These are phyloP conservation scores for Rissa tridactyla DNA, from an alignment of 2,113 vertebrate genomes.

Conservation along the genomic window DNA sequence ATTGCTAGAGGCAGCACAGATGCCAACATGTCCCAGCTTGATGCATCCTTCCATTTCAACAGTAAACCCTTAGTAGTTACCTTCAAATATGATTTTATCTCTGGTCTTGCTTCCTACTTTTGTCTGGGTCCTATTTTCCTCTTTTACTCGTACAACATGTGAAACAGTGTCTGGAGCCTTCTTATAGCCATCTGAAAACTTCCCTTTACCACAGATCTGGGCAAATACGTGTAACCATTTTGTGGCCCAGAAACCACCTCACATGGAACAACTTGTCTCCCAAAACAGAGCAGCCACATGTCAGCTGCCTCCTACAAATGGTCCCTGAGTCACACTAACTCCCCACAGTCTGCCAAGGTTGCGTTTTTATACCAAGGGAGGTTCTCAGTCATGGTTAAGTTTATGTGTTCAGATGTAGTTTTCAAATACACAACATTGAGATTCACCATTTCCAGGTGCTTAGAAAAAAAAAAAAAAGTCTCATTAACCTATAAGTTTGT, in stretches of 20 bases:
- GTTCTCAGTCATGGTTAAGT: neutral
- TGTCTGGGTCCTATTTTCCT: neutral
- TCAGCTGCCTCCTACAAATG: neutral
- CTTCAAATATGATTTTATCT: neutral
- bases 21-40: neutral
- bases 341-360: neutral
- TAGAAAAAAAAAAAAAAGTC: neutral
- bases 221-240: neutral
- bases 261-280: neutral
- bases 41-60: neutral
- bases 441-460: neutral
- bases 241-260: neutral
- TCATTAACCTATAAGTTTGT: neutral
- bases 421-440: fast-evolving
- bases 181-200: neutral
- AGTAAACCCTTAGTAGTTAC: neutral
- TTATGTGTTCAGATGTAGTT: neutral
- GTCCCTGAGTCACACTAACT: neutral
- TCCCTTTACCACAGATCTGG: neutral
- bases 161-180: neutral
- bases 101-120: neutral
- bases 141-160: fast-evolving
- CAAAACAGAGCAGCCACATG: neutral
- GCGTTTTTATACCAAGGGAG: neutral
- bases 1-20: neutral